Evolutionary conservation across 2,888 invertebrate genomes (phyloP).

Genomic region (Phania funesta): DNA sequence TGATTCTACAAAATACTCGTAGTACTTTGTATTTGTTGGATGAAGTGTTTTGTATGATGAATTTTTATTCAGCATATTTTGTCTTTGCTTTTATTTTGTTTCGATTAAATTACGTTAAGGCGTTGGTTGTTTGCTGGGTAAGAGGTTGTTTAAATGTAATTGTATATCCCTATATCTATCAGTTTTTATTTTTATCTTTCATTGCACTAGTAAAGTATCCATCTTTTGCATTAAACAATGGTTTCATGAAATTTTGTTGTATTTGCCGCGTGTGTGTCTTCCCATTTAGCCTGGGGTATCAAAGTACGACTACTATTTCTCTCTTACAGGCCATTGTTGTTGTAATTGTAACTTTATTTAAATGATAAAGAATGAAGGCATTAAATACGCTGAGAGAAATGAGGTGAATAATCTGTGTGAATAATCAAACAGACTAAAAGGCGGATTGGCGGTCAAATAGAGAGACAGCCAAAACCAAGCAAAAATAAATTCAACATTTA

Average conservation of each 20-base stretch:
- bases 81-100: not conserved
- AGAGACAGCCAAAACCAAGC: too few relatives aligned
- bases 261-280: constrained; percentile 15
- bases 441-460: too few relatives aligned
- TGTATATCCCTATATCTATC: constrained; percentile 47
- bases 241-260: constrained; percentile 41
- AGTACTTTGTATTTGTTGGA: constrained; percentile 21
- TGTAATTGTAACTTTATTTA: constrained; percentile 40
- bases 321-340: constrained; percentile 15
- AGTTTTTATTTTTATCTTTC: constrained; percentile 10
- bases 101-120: constrained; percentile 22
- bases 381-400: constrained; percentile 35
- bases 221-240: constrained; percentile 47
- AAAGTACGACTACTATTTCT: constrained; percentile 1
- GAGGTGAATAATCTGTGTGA: not conserved
- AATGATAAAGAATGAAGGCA: constrained; percentile 14
- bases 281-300: constrained; percentile 12
- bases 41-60: constrained; percentile 47
- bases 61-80: constrained; percentile 21
- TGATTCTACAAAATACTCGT: constrained; percentile 27
- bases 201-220: constrained; percentile 6
- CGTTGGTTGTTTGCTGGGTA: constrained; percentile 2
- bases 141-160: constrained; percentile 52
- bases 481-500: too few relatives aligned
- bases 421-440: not conserved